Evolutionary conservation across 2,888 invertebrate species (phyloP).

Genomic region (Philhelius pedissequus): DNA sequence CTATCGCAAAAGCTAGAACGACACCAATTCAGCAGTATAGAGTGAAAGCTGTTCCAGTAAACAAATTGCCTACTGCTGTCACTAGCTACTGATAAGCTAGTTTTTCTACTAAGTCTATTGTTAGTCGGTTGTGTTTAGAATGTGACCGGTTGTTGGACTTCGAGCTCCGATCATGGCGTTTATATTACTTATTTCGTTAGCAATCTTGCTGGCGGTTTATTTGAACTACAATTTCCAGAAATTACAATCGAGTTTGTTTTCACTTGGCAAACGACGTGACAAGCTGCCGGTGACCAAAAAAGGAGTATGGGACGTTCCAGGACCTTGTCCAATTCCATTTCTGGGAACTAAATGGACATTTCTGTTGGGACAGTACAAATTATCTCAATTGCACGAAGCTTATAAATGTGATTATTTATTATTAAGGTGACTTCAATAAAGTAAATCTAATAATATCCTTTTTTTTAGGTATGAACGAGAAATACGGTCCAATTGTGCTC

Average conservation of each 20-base stretch:
- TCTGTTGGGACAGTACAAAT: conserved; percentile 82
- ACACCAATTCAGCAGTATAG: neutral
- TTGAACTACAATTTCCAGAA: conserved; percentile 74
- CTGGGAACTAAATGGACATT: conserved; percentile 91
- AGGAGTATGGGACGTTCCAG: conserved; percentile 83
- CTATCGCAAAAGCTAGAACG: conserved; percentile 11
- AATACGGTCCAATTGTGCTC: conserved; percentile 87
- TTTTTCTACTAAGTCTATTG: conserved; percentile 7
- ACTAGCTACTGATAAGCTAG: conserved; percentile 24
- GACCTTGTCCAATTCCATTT: conserved; percentile 86
- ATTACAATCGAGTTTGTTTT: conserved; percentile 69
- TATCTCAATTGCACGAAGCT: conserved; percentile 88
- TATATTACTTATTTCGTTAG: conserved; percentile 75
- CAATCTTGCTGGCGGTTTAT: conserved; percentile 75
- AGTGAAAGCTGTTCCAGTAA: neutral
- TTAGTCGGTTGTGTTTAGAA: conserved; percentile 28
- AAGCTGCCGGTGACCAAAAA: neutral
- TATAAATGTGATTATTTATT: conserved; percentile 83
- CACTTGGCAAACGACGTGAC: conserved; percentile 17
- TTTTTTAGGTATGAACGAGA: conserved; percentile 83
- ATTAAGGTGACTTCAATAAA: neutral
- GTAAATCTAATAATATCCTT: neutral
- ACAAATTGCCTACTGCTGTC: neutral
- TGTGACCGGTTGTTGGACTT: conserved; percentile 35
- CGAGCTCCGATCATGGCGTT: conserved; percentile 73